Evolutionary conservation across 53 echinoderm and acorn worm species (phyloP), one percentile per base, ranked within the genome.

Genomic region (Luidia sarsii): DNA sequence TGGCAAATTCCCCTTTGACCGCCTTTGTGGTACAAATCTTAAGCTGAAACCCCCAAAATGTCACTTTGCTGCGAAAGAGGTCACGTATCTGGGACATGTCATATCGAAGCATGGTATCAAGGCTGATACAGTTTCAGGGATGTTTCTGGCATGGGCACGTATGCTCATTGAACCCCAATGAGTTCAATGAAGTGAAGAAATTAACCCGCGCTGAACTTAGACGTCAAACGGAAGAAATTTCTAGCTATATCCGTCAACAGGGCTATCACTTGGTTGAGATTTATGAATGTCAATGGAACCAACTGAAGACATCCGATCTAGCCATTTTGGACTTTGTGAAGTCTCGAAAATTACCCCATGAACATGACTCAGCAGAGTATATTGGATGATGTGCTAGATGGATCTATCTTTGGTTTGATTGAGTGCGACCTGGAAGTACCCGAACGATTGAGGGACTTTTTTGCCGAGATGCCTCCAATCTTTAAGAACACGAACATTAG

Each of bases 401-500:
- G 81, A 13, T 54, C 59, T 10, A 16, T 87, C 7, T 87, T 87
- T 45, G 87, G 80, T 8, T 9, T 80, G 16, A 36, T 87, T 21
- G 86, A 86, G 20, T 86, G 80, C 39, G 86, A 86, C 48, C 66
- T 64, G 0, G 8, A n/a, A 5, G 88, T 88, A 2, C 88, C 82
- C 0, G 34, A 52, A 3, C 43, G 36, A 21, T 20, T 88, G 8
- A 74, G 46, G 56, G 18, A 55, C 4, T 15, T n/a, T 4, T 88
- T 88, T 45, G 64, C 66, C 0, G 88, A 88, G 65, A 88, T 88
- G 88, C 51, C 81, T 25, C 88, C 82, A 0, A 82, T 88, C 7
- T 88, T 88, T 31, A 82, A 82, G 34, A 71, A 82, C 48, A 28
- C 37, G 4, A 39, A 87, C 1, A 80, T 80, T 9, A 45, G 67